These are phyloP conservation scores for Pelmatolapia mariae DNA, from an alignment of 2,113 vertebrate species.

Conservation along the genomic window DNA sequence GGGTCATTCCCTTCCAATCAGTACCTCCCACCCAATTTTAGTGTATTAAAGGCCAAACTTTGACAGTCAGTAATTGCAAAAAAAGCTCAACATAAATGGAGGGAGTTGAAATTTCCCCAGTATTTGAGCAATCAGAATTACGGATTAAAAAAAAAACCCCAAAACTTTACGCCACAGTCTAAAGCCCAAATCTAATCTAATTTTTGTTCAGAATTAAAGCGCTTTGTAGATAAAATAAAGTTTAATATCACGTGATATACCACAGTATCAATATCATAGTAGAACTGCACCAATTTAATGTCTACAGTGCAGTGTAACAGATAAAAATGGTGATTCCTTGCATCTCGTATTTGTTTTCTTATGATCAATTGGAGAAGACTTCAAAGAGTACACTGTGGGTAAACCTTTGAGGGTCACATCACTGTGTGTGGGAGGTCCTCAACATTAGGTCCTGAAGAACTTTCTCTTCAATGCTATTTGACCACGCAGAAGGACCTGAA, in stretches of 20 bases:
- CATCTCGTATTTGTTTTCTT: not conserved
- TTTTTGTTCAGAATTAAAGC: not conserved
- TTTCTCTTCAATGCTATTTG: not conserved
- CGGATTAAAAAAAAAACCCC: rapidly evolving
- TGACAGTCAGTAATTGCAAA: not conserved
- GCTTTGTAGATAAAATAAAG: not conserved
- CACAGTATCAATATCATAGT: not conserved
- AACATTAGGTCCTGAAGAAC: not conserved
- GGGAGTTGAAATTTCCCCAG: not conserved
- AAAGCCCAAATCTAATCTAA: not conserved
- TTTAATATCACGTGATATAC: not conserved
- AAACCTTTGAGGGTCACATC: not conserved
- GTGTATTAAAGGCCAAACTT: not conserved
- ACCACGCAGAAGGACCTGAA: not conserved
- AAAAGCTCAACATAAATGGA: not conserved
- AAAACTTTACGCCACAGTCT: rapidly evolving
- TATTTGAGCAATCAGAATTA: not conserved
- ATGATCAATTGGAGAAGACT: not conserved
- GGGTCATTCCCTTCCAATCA: not conserved
- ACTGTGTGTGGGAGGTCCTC: not conserved
- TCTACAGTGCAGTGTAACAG: not conserved
- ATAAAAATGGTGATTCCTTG: not conserved
- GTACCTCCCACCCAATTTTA: not conserved
- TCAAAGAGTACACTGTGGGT: not conserved
- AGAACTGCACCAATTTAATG: not conserved